Evolutionary conservation across 1,140 invertebrate genomes (phyloP).

Genomic region (Archivesica marissinica): DNA sequence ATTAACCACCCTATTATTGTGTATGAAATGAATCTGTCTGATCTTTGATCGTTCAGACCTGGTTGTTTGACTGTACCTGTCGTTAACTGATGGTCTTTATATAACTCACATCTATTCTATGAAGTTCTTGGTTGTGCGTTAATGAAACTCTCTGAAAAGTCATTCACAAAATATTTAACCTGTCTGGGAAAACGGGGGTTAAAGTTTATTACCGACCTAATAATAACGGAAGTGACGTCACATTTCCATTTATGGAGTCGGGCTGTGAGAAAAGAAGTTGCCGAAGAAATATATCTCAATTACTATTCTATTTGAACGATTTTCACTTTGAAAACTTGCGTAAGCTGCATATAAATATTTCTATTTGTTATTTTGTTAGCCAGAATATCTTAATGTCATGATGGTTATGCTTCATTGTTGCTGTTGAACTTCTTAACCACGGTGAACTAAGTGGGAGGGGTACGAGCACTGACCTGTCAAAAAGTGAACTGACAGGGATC

Average conservation of each 20-base stretch:
- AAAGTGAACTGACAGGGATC: background rate
- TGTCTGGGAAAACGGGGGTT: conserved; percentile 36
- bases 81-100: too few relatives aligned
- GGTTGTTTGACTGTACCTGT: too few relatives aligned
- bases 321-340: background rate
- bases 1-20: too few relatives aligned
- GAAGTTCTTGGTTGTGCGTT: too few relatives aligned
- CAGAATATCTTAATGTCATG: too few relatives aligned
- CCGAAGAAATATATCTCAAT: background rate
- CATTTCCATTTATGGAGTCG: conserved; percentile 57
- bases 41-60: too few relatives aligned
- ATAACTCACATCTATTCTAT: too few relatives aligned
- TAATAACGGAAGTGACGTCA: conserved; percentile 63
- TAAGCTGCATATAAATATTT: background rate
- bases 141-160: conserved; percentile 17
- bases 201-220: conserved; percentile 45
- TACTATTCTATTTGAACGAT: background rate
- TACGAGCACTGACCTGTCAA: conserved; percentile 17
- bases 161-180: conserved; percentile 63
- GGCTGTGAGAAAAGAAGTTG: too few relatives aligned
- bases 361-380: background rate
- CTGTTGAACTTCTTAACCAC: background rate
- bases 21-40: too few relatives aligned
- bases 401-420: background rate
- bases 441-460: conserved; percentile 26